Base-by-base conservation (phyloP, 2,113 vertebrate genomes). In the Coreoperca whiteheadi region DNA sequence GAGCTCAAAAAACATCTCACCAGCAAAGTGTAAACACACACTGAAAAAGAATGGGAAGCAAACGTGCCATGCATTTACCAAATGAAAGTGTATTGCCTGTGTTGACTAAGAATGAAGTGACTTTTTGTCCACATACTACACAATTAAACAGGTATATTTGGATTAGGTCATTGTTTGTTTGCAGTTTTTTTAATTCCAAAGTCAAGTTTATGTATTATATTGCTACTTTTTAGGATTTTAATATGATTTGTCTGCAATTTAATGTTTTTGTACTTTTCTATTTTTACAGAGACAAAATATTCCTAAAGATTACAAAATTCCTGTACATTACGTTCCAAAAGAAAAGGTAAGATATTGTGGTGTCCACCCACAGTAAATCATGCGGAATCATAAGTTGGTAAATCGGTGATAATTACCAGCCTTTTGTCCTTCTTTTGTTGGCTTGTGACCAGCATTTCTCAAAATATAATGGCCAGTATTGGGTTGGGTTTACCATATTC, bases 231-330 rank as follows among this genome's bases (percentile, higher is more conserved):
- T 30, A 18, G n/a, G 46, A 66, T 66, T 39, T 20, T 1, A n/a
- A 50, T 50, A 2, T 5, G 8, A 5, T 63, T 69, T 53, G 5
- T 56, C 50, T 56, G 12, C 2, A 15, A 16, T 66, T 28, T 32
- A 48, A 63, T 54, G 23, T 15, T 57, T 21, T 56, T 70, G 1
- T 53, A 0, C 8, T 25, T 23, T 53, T 76, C 82, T 85, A 41
- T 70, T 84, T 85, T 80, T 61, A 56, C 90, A 96, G 96, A 96
- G 91, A 92, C 93, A 96, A 77, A 96, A 96, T 91, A 96, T 96
- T 88, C 96, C 96, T 57, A 95, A 95, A 95, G 95, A 96, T 92
- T 96, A 96, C 90, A 94, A 87, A 84, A 96, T 96, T 92, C 91
- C 93, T 76, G 87, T 96, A 59, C 65, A n/a, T 54, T 95, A 92